Conservation (phyloP, 2,888 invertebrate genomes). For the Drosophila quinaria region DNA sequence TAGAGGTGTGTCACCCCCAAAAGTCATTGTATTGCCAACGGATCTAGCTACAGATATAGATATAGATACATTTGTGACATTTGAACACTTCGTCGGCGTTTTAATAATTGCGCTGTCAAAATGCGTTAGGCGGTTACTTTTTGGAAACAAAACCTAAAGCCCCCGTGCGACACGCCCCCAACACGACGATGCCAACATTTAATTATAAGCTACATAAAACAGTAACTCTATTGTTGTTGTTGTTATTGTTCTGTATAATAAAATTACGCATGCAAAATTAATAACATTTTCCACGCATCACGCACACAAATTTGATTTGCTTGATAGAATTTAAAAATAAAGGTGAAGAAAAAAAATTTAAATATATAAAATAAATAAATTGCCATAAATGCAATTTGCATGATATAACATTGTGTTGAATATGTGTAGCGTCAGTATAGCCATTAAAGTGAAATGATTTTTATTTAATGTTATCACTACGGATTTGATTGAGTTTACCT, state of each 20-base stretch:
- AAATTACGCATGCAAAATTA: constrained; percentile 79
- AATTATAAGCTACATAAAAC: constrained; percentile 79
- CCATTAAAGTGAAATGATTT: constrained; percentile 40
- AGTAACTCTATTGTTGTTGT: constrained; percentile 47
- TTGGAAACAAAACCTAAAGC: constrained; percentile 3
- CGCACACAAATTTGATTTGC: constrained; percentile 67
- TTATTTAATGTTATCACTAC: constrained; percentile 55
- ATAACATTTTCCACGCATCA: constrained; percentile 73
- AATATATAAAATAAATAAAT: constrained; percentile 34
- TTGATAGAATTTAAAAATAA: constrained; percentile 71
- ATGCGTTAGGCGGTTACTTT: constrained; percentile 64
- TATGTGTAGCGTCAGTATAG: constrained; percentile 14
- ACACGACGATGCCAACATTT: constrained; percentile 54
- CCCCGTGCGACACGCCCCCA: constrained; percentile 4
- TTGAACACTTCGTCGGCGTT: constrained; percentile 59
- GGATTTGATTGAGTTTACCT: constrained; percentile 42
- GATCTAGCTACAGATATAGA: constrained; percentile 16
- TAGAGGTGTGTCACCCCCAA: constrained; percentile 43
- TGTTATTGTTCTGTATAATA: constrained; percentile 69
- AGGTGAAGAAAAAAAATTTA: constrained; percentile 3
- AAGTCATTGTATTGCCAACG: constrained; percentile 18
- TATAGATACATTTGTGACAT: constrained; percentile 48
- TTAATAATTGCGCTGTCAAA: constrained; percentile 74
- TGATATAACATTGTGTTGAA: constrained; percentile 49
- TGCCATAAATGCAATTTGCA: constrained; percentile 70